Base-by-base conservation (phyloP, 2,113 vertebrate genomes). In the Rhodinocichla rosea region DNA sequence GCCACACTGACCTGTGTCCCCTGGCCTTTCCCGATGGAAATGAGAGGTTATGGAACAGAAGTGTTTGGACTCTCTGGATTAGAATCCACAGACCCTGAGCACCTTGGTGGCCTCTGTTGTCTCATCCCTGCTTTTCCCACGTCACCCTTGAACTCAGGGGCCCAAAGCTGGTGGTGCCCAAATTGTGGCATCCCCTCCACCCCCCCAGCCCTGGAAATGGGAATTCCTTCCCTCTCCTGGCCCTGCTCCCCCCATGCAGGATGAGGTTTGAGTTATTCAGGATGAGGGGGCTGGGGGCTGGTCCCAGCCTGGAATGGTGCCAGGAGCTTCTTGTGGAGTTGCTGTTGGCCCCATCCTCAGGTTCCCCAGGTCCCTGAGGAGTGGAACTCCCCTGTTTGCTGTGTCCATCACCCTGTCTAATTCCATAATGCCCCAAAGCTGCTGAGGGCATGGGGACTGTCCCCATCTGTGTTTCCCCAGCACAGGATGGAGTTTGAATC, bases 41-140 rank as follows among this genome's bases (percentile, higher is more conserved):
- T 26, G 39, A 2, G 22, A 55, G 24, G 23, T 5, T 7, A 2
- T 55, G 60, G 69, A 26, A 33, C 42, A 52, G 37, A 15, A 62
- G 4, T 0, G 1, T 2, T 0, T 7, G 30, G 55, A 6, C 30
- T 3, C 11, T 5, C 2, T 0, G 11, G 79, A 13, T 32, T 4
- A 4, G 35, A 22, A 40, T 9, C 13, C 56, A 45, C 9, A 16
- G 63, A 13, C 18, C 6, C 19, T 5, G 15, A 15, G 14, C 24
- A 32, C 16, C 60, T 55, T 5, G 8, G 22, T 14, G 49, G 19
- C 10, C 32, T 64, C 20, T 53, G 11, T 15, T 57, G n/a, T 12
- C n/a, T 59, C 53, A 47, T 37, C 28, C 45, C 49, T 13, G 15
- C 13, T 80, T 68, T 76, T 35, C n/a, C 22, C 8, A 17, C 1